These are phyloP conservation scores for Cavia porcellus DNA, from an alignment of 2,113 vertebrate species.

Conservation along the genomic window DNA sequence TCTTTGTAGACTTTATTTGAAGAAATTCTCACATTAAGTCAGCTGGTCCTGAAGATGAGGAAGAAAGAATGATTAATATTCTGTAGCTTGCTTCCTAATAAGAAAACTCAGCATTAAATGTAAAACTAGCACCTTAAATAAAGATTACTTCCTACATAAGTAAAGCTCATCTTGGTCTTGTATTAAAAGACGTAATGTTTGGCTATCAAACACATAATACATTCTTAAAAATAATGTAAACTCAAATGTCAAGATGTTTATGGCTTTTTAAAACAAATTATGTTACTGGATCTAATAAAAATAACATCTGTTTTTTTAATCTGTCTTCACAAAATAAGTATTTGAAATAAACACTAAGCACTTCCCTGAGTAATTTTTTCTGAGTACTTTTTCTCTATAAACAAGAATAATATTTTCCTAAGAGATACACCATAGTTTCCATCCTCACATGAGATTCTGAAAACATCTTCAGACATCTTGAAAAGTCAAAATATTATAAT, in stretches of 20 bases:
- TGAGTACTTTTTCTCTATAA: slow-evolving; percentile 35
- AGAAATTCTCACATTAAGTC: slow-evolving; percentile 17
- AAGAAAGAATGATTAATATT: neutral
- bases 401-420: slow-evolving; percentile 61
- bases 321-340: slow-evolving; percentile 42
- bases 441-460: neutral
- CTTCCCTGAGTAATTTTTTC: slow-evolving; percentile 43
- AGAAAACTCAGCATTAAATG: neutral
- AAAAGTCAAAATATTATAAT: slow-evolving; percentile 42
- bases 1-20: slow-evolving; percentile 38
- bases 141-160: neutral
- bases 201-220: neutral
- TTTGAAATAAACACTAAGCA: slow-evolving; percentile 13
- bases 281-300: slow-evolving; percentile 30
- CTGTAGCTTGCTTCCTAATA: neutral
- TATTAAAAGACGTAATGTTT: neutral
- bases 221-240: neutral
- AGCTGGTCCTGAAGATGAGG: neutral
- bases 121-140: slow-evolving; percentile 5
- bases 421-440: slow-evolving; percentile 23
- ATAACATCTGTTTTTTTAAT: neutral
- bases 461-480: slow-evolving; percentile 2
- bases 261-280: slow-evolving; percentile 21
- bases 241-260: neutral
- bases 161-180: neutral